A percentile compares a stretch with the other conserved stretches of the same genome.
Evolutionary conservation across 2,797 vertebrate species (phyloP).

Genomic region (Tangara arthus): DNA sequence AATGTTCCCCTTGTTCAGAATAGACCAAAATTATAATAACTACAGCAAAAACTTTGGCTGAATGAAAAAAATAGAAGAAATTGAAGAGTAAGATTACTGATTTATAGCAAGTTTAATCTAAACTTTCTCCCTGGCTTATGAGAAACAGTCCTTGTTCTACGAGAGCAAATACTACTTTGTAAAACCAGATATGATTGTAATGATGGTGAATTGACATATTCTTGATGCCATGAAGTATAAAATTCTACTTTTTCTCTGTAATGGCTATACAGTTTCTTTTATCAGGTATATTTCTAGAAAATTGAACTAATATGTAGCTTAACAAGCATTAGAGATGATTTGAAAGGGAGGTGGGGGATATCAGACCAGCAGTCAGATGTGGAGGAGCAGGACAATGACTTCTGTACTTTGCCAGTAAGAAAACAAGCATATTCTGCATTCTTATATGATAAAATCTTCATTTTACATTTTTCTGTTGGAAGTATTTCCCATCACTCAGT

Average conservation of each 20-base stretch:
- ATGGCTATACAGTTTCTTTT: neutral
- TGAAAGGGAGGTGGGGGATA: accelerated
- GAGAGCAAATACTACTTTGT: neutral
- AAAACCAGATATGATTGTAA: neutral
- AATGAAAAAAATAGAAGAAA: neutral
- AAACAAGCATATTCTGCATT: neutral
- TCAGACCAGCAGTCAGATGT: neutral
- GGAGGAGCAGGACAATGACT: neutral
- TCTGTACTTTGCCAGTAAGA: neutral
- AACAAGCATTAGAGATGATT: neutral
- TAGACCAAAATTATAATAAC: neutral
- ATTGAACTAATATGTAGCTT: neutral
- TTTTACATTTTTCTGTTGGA: neutral
- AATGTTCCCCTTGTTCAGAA: neutral
- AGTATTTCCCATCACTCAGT: neutral
- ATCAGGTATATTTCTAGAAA: neutral
- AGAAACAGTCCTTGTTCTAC: neutral
- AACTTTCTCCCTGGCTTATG: neutral
- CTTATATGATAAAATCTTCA: neutral
- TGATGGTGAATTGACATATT: neutral
- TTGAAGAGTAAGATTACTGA: neutral
- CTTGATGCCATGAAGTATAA: neutral
- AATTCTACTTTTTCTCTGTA: neutral
- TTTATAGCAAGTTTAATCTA: neutral
- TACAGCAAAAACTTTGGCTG: neutral